Evolutionary conservation across 1,140 invertebrate species (phyloP).

Genomic region (Drosophila sechellia): DNA sequence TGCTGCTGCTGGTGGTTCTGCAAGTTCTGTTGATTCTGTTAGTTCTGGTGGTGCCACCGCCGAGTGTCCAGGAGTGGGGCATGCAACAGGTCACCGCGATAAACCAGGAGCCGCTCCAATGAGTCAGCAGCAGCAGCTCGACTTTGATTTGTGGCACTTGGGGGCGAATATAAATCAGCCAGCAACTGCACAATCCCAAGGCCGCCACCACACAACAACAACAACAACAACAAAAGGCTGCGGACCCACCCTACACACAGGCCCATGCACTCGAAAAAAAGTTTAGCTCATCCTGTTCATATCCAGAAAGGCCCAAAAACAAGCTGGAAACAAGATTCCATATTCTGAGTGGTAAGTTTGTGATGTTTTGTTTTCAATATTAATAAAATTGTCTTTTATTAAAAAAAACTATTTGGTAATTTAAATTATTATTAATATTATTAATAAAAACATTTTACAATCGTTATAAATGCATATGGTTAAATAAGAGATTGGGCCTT

Average conservation of each 20-base stretch:
- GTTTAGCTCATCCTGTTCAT: too few species aligned
- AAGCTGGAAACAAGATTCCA: too few species aligned
- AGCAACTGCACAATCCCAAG: slow-evolving; percentile 68
- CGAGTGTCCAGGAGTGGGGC: slow-evolving; percentile 29
- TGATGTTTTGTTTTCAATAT: too few species aligned
- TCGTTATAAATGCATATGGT: too few species aligned
- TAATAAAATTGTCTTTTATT: too few species aligned
- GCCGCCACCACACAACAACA: slow-evolving; percentile 21
- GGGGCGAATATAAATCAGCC: slow-evolving; percentile 58
- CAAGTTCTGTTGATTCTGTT: background rate
- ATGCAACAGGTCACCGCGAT: slow-evolving; percentile 43
- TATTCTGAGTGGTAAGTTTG: too few species aligned
- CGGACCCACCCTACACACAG: slow-evolving; percentile 21
- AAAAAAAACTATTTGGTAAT: too few species aligned
- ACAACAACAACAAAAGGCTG: slow-evolving; percentile 28
- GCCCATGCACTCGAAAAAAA: slow-evolving; percentile 14
- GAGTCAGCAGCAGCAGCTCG: slow-evolving; percentile 55
- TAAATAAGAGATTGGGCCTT: too few species aligned
- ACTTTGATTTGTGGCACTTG: slow-evolving; percentile 72
- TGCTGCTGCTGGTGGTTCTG: slow-evolving; percentile 12
- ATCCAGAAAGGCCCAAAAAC: too few species aligned
- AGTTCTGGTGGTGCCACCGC: slow-evolving; percentile 10
- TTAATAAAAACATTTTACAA: too few species aligned
- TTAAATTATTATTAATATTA: too few species aligned
- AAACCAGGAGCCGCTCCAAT: slow-evolving; percentile 29